Conservation (phyloP, 23 tunicate genomes). For the Phallusia fumigata region DNA sequence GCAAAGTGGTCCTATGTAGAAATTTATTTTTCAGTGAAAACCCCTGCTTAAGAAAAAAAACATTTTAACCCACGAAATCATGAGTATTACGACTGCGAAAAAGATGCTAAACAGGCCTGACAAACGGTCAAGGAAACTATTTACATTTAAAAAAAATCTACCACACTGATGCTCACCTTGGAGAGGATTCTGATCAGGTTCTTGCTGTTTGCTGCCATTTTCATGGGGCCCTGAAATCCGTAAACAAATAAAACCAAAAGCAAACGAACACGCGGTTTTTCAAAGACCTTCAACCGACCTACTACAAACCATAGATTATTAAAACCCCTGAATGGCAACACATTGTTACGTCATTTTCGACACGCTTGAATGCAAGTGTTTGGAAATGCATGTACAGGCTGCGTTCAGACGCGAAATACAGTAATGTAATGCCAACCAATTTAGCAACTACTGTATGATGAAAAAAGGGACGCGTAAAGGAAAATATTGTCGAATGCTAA, state of each 20-base stretch:
- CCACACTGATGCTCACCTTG: neutral
- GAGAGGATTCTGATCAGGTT: neutral
- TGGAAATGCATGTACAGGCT: neutral
- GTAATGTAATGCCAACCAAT: no score
- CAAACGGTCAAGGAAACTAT: no score
- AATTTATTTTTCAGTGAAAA: no score
- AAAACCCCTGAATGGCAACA: neutral
- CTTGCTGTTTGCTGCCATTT: neutral
- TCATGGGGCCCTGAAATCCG: neutral
- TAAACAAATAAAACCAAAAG: neutral
- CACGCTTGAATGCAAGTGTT: neutral
- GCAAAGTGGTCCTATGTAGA: no score
- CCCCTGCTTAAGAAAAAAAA: neutral
- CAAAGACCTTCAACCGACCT: slow-evolving; percentile 5
- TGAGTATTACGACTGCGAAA: no score
- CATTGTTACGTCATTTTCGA: neutral
- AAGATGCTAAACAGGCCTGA: no score
- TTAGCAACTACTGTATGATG: no score
- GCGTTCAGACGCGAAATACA: neutral
- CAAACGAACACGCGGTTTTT: neutral
- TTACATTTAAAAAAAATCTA: no score
- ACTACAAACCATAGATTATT: neutral
- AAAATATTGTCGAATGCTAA: no score
- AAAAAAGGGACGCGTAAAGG: no score
- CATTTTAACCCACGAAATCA: neutral